A percentile compares a stretch with the other conserved stretches of the same genome.
These are phyloP conservation scores for Timandra comae DNA, from an alignment of 2,888 invertebrate species.

Conservation along the genomic window DNA sequence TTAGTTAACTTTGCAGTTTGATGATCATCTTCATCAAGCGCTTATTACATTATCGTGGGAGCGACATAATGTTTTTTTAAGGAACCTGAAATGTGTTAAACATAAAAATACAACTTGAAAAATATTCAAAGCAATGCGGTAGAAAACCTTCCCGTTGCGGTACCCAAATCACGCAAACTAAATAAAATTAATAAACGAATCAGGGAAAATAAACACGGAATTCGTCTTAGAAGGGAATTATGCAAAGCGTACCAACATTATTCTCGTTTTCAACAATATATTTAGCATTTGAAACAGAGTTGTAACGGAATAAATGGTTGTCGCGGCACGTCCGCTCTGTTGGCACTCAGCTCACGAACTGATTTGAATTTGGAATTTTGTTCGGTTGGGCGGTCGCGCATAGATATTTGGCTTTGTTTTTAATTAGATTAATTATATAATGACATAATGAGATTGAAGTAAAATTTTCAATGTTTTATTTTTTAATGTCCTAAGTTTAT, in stretches of 20 bases:
- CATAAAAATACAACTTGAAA: too few species aligned
- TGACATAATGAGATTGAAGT: slow-evolving; percentile 11
- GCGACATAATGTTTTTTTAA: too few species aligned
- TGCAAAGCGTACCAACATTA: slow-evolving; percentile 53
- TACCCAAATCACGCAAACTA: slow-evolving; percentile 23
- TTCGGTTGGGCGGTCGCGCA: slow-evolving; percentile 43
- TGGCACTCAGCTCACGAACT: slow-evolving; percentile 68
- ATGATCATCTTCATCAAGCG: too few species aligned
- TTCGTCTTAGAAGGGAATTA: slow-evolving; percentile 52
- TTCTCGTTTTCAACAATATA: slow-evolving; percentile 63
- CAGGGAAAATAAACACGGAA: slow-evolving; percentile 35
- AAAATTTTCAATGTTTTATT: too few species aligned
- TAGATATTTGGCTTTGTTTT: slow-evolving; percentile 37
- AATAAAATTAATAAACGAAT: slow-evolving; percentile 33
- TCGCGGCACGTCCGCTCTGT: slow-evolving; percentile 58
- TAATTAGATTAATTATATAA: slow-evolving; percentile 25
- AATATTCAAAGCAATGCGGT: too few species aligned
- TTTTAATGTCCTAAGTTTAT: too few species aligned
- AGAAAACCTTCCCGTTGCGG: slow-evolving; percentile 1
- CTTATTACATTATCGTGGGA: too few species aligned
- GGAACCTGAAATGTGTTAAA: too few species aligned
- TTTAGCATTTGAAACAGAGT: slow-evolving; percentile 52
- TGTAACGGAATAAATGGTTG: slow-evolving; percentile 64
- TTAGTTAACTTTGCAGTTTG: too few species aligned
- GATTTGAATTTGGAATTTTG: slow-evolving; percentile 70